Base-by-base conservation (phyloP, 1,140 invertebrate species). In the Chymomyza costata region DNA sequence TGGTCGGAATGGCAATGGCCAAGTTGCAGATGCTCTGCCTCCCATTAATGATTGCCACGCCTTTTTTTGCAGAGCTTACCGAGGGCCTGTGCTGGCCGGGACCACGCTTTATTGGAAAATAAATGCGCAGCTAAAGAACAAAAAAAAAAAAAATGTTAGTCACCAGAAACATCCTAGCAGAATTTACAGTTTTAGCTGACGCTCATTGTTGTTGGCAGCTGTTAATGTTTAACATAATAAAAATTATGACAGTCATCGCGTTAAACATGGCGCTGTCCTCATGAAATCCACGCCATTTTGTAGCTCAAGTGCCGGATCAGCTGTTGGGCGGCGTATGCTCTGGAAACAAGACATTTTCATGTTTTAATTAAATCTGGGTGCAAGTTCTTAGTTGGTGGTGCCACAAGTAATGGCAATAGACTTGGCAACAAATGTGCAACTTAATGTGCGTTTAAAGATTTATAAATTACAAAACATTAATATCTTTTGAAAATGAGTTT, bases 181-280 rank as follows among this genome's bases (percentile, higher is more conserved):
- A 76, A 78, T 76, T 76, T 78, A 78, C 71, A 78, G 71, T 76
- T 61, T 46, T 44, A 39, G 35, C 34, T 28, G 21, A 28, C 28
- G 8, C 3, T 18, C 50, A 53, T 60, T 48, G 44, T 44, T 43
- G 51, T 40, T 58, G 41, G 39, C 44, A 28, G 10, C 34, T 61
- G 37, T 65, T 61, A 52, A 59, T 54, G 64, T 63, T n/a, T 59
- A 63, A 63, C 35, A 60, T 66, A 68, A 78, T 76, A 60, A 78
- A 76, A 76, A 70, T 76, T 66, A 78, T 76, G 71, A 78, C 65
- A 76, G 71, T 70, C 62, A 43, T 59, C 80, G 65, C 80, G 71
- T 71, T 64, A 76, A 76, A 70, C 57, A 71, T 58, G 65, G 38
- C 71, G 35, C 17, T 38, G 34, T 30, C 21, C 21, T 5, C 21